Percentiles rank a stretch among this genome's conserved stretches.
phyloP scores from a whole-genome alignment of 2,113 vertebrate species.

The Mirza zaza region DNA sequence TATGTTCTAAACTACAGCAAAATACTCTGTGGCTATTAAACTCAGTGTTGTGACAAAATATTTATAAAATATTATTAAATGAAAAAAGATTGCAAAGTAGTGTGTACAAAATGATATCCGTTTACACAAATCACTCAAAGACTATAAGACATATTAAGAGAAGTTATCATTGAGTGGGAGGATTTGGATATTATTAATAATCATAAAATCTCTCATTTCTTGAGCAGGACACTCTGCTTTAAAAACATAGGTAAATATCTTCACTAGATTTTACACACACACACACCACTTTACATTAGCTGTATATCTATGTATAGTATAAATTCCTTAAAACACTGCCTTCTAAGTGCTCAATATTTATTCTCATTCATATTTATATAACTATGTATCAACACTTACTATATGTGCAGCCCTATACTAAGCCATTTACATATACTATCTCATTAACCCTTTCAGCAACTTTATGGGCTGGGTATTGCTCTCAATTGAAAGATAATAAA shows the following conservation, averaged over 20 bases:
- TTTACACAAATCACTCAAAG: background rate
- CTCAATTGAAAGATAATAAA: background rate
- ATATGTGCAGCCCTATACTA: background rate
- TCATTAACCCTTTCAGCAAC: background rate
- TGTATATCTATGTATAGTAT: background rate
- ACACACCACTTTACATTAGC: background rate
- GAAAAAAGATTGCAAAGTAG: background rate
- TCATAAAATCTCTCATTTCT: background rate
- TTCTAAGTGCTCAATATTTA: background rate
- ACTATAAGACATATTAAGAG: background rate
- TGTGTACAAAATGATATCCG: background rate
- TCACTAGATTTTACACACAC: background rate
- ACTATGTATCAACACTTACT: background rate
- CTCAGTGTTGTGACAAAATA: background rate
- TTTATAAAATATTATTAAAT: background rate
- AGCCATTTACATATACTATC: background rate
- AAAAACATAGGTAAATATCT: background rate
- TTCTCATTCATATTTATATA: background rate
- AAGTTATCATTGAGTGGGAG: background rate
- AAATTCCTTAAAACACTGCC: background rate
- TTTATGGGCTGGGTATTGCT: background rate
- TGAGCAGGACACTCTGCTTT: background rate
- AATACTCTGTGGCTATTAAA: slow-evolving; percentile 6
- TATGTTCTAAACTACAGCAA: background rate
- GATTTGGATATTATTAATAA: slow-evolving; percentile 17